A percentile compares a stretch with the other conserved stretches of the same genome.
Evolutionary conservation across 2,113 vertebrate genomes (phyloP).

Genomic region (Sterna hirundo): DNA sequence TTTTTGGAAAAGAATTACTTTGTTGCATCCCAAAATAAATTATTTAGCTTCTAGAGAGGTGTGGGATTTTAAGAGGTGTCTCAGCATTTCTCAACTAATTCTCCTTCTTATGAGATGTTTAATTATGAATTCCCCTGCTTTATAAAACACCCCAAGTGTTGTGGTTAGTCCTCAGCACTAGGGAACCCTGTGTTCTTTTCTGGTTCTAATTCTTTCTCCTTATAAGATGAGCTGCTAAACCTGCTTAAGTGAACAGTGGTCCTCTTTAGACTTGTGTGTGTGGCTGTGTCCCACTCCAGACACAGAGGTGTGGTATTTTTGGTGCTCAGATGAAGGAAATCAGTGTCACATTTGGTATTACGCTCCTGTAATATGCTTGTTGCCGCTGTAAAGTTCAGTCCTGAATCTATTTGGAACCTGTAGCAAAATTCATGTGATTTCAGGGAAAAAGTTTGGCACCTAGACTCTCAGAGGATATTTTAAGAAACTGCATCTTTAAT

Average conservation of each 20-base stretch:
- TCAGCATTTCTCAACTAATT: neutral
- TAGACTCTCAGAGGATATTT: neutral
- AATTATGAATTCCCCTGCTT: neutral
- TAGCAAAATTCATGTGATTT: neutral
- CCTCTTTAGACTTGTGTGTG: neutral
- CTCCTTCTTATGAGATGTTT: neutral
- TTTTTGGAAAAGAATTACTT: neutral
- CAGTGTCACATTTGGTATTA: neutral
- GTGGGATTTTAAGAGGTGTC: neutral
- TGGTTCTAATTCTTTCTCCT: neutral
- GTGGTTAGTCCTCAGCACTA: neutral
- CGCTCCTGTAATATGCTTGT: neutral
- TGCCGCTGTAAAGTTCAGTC: neutral
- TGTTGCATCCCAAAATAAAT: neutral
- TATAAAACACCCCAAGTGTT: neutral
- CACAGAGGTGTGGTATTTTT: accelerated
- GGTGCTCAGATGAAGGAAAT: neutral
- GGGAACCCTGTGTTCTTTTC: neutral
- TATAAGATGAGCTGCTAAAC: neutral
- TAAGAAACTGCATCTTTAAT: neutral
- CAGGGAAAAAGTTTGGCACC: neutral
- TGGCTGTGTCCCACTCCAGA: neutral
- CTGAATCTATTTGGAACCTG: neutral
- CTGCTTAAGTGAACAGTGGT: neutral
- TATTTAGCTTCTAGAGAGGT: neutral